A percentile compares a stretch with the other conserved stretches of the same genome.
phyloP scores from a whole-genome alignment of 2,888 invertebrate genomes.

The Trachelus troglodyta region DNA sequence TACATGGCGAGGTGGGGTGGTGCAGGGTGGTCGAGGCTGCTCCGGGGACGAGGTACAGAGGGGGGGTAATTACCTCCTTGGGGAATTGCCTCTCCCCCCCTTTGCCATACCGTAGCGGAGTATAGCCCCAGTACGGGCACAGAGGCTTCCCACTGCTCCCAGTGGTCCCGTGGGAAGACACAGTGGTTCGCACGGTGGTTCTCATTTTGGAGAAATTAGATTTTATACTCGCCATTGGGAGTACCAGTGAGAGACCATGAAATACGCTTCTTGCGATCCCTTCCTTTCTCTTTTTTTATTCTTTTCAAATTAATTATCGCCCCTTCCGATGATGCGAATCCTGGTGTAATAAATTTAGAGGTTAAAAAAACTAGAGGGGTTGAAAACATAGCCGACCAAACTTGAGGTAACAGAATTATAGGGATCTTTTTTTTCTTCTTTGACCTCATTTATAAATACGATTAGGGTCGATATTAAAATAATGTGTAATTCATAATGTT shows the following conservation, averaged over 20 bases:
- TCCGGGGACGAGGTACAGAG: constrained; percentile 21
- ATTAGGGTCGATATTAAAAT: not conserved
- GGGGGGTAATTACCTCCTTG: constrained; percentile 64
- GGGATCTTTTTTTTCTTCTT: no score
- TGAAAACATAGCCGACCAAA: no score
- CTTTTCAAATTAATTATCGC: not conserved
- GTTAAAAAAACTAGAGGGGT: not conserved
- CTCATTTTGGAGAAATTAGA: constrained; percentile 55
- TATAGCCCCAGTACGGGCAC: constrained; percentile 57
- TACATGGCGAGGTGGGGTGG: constrained; percentile 26
- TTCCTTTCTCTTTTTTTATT: not conserved
- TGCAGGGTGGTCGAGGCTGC: constrained; percentile 35
- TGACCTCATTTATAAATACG: not conserved
- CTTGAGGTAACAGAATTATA: no score
- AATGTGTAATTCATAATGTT: not conserved
- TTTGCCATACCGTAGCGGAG: constrained; percentile 42
- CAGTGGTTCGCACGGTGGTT: constrained; percentile 58
- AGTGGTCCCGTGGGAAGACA: constrained; percentile 55
- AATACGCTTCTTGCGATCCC: not conserved
- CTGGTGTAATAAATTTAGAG: not conserved
- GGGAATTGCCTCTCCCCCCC: constrained; percentile 53
- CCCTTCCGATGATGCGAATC: not conserved
- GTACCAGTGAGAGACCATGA: not conserved
- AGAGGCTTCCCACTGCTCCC: constrained; percentile 62
- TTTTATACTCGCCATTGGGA: constrained; percentile 27